Conservation (phyloP, 2,113 vertebrate species). For the Mungos mungo region DNA sequence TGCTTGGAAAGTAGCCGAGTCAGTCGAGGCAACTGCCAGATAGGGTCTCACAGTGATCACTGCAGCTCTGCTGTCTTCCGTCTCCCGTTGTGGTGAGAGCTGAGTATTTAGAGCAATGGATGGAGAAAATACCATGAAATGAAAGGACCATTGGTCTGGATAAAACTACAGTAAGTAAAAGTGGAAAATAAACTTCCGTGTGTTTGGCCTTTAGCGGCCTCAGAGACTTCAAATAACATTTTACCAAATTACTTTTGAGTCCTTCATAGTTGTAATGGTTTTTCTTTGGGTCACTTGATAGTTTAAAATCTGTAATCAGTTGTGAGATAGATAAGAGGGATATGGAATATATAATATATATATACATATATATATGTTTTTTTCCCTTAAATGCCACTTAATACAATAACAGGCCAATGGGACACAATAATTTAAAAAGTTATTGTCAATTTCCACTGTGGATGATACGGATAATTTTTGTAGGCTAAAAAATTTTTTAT, state of each 20-base stretch:
- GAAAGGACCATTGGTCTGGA: conserved; percentile 39
- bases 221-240: conserved; percentile 66
- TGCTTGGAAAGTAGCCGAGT: conserved; percentile 32
- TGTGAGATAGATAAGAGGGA: background rate
- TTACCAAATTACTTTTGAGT: conserved; percentile 57
- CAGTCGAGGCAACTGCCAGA: conserved; percentile 47
- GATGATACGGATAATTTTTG: background rate
- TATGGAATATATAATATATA: background rate
- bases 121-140: conserved; percentile 52
- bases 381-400: conserved; percentile 41
- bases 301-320: conserved; percentile 38
- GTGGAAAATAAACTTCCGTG: conserved; percentile 17
- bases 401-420: background rate
- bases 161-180: conserved; percentile 57
- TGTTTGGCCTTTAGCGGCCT: conserved; percentile 49
- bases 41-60: background rate
- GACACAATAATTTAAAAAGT: conserved; percentile 17
- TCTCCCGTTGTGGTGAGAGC: background rate
- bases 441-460: background rate
- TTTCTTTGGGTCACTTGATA: conserved; percentile 33
- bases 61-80: background rate
- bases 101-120: conserved; percentile 31
- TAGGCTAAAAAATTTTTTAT: conserved; percentile 23
- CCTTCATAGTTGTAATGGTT: background rate
- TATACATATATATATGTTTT: background rate